Evolutionary conservation across 2,797 vertebrate genomes (phyloP).

Genomic region (Anas capensis): DNA sequence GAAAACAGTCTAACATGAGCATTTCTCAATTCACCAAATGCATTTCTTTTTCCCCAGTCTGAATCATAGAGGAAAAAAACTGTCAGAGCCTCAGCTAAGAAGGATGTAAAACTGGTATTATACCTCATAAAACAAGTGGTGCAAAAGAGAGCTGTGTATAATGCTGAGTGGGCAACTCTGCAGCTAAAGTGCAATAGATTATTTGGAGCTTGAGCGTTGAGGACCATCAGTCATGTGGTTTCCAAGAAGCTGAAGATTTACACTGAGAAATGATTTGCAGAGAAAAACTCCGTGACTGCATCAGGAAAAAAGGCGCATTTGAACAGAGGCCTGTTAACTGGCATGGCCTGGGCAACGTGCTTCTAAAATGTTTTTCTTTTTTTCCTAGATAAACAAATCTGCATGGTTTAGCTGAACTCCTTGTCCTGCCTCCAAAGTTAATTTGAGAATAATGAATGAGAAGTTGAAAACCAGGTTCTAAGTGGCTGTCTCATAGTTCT

Average conservation of each 20-base stretch:
- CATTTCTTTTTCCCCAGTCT: background rate
- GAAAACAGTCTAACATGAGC: background rate
- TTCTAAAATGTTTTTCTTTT: background rate
- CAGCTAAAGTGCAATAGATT: conserved; percentile 51
- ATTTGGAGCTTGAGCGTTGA: background rate
- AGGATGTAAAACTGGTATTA: conserved; percentile 16
- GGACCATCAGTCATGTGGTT: conserved; percentile 57
- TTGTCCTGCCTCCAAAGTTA: background rate
- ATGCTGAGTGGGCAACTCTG: conserved; percentile 59
- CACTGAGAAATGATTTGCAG: conserved; percentile 27
- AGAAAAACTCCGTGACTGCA: background rate
- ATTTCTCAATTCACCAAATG: conserved; percentile 26
- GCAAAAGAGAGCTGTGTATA: conserved; percentile 16
- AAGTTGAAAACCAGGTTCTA: background rate
- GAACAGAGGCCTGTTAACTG: background rate
- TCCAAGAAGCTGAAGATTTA: conserved; percentile 59
- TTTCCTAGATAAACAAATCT: background rate
- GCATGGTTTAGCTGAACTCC: background rate
- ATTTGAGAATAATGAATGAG: background rate
- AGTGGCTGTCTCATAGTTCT: background rate
- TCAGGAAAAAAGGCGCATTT: background rate
- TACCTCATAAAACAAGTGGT: conserved; percentile 38
- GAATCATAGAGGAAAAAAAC: conserved; percentile 27
- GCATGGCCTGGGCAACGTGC: background rate
- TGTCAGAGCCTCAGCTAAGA: conserved; percentile 3